Evolutionary conservation across 2,113 vertebrate species (phyloP), one percentile per base, ranked within the genome.

Genomic region (Acanthisitta chloris): DNA sequence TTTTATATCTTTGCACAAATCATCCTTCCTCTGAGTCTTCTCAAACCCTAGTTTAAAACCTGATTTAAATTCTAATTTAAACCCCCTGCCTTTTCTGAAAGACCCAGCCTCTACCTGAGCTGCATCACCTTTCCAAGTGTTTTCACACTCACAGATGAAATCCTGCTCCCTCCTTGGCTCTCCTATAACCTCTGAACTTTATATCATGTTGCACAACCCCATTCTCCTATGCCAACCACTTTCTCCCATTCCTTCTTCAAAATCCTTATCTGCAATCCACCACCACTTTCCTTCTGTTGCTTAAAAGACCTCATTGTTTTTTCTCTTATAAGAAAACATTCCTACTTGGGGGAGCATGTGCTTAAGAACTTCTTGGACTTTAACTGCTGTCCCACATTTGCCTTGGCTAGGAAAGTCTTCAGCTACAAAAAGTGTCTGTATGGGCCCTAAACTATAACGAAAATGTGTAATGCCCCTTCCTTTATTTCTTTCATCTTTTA

Each of bases 231-330:
- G 18, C 23, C 92, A 96, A 34, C 62, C 78, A 77, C 45, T 67
- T 92, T 92, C 86, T 93, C 71, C 58, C 80, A 51, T 49, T 88
- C 23, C 74, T 94, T 92, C 84, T 95, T 88, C 71, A 89, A 90
- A 96, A 77, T 77, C 62, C 52, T 95, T 49, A 87, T 81, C 64
- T 92, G 64, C 59, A 94, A 71, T 86, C 94, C 87, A 96, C 79
- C 49, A 55, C 92, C 91, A 90, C 65, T 94, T 89, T 73, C 73
- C 92, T 94, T 94, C 93, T 93, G 85, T 66, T 83, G 81, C 85
- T 92, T 89, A 31, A 89, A 96, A 94, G 65, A 67, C 42, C 45
- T 89, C 23, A 13, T 66, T 93, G 87, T 64, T 45, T 8, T 6
- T 64, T 17, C 48, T 78, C 34, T 66, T 48, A 43, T 6, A 93